Conservation (phyloP, 2,888 invertebrate species). For the Drosophila monieri region DNA sequence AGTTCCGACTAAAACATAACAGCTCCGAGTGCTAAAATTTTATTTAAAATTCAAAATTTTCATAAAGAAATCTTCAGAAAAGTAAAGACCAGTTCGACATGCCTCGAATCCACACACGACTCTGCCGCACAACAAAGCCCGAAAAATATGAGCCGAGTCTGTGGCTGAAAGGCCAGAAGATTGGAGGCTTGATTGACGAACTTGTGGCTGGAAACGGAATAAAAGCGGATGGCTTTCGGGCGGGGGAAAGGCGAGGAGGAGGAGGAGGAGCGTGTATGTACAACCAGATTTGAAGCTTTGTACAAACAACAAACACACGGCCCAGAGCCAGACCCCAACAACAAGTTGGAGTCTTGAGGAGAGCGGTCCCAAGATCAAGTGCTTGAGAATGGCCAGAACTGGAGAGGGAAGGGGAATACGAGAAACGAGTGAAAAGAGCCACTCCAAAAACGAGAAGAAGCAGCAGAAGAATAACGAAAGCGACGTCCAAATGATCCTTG, state of each 20-base stretch:
- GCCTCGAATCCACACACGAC: constrained; percentile 53
- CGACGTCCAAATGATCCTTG: constrained; percentile 74
- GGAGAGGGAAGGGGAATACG: constrained; percentile 11
- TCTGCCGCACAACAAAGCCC: constrained; percentile 66
- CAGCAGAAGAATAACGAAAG: constrained; percentile 37
- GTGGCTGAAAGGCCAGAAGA: constrained; percentile 3
- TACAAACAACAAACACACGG: constrained; percentile 63
- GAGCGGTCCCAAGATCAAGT: constrained; percentile 71
- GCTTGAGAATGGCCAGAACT: constrained; percentile 55
- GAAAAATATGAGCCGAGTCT: constrained; percentile 14
- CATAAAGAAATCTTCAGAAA: constrained; percentile 48
- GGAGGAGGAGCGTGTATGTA: constrained; percentile 34
- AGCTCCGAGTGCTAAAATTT: background rate
- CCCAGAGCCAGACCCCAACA: constrained; percentile 24
- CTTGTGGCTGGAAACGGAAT: constrained; percentile 54
- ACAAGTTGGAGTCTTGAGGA: constrained; percentile 39
- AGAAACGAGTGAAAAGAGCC: constrained; percentile 58
- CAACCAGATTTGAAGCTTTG: constrained; percentile 76
- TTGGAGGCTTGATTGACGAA: constrained; percentile 66
- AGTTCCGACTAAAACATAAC: background rate
- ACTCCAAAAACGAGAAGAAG: constrained; percentile 57
- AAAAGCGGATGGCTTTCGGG: constrained; percentile 25
- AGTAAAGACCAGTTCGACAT: constrained; percentile 31
- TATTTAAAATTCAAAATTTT: background rate
- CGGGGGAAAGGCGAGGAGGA: constrained; percentile 10